Evolutionary conservation across 2,888 invertebrate species (phyloP), one percentile per base, ranked within the genome.

Genomic region (Chalcis sispes): DNA sequence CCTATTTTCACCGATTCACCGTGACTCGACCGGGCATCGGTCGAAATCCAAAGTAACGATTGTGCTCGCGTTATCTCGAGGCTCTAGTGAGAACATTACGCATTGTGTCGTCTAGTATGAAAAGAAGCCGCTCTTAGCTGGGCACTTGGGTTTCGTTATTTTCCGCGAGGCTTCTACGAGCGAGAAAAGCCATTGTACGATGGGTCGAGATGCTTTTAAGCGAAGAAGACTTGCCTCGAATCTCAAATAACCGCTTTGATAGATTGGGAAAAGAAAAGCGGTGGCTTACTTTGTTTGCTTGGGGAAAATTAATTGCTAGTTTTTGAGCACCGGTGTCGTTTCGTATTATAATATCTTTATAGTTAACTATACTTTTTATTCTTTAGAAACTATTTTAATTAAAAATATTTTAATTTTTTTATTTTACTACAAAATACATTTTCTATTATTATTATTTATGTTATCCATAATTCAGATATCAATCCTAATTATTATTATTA

Each of bases 81-180:
- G 20, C 27, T 4, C 5, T 5, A 13, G n/a, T n/a, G n/a, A n/a
- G n/a, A n/a, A n/a, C n/a, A n/a, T n/a, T n/a, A 25, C 29, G 40
- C 65, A 59, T 59, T 61, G 73, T 61, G 50, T 52, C 40, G 29
- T 29, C 7, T 3, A n/a, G 50, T 42, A 27, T 42, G 20, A 2
- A 66, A 59, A 40, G 23, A 40, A 27, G 18, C 23, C 25, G 40
- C 65, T 65, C 46, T 52, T 29, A 56, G 65, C 15, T 50, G 27
- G 32, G 66, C 72, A 59, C 72, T 72, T 36, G 48, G 25, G 48
- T n/a, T 66, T 66, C 66, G 36, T 73, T 73, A 73, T 66, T 73
- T 59, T 52, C 59, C 50, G 18, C 42, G 40, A 61, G 59, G 29
- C 50, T 61, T 73, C 58, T 25, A 29, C 50, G n/a, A n/a, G 29